Conservation (phyloP, 2,113 vertebrate species). For the Rostratula benghalensis region DNA sequence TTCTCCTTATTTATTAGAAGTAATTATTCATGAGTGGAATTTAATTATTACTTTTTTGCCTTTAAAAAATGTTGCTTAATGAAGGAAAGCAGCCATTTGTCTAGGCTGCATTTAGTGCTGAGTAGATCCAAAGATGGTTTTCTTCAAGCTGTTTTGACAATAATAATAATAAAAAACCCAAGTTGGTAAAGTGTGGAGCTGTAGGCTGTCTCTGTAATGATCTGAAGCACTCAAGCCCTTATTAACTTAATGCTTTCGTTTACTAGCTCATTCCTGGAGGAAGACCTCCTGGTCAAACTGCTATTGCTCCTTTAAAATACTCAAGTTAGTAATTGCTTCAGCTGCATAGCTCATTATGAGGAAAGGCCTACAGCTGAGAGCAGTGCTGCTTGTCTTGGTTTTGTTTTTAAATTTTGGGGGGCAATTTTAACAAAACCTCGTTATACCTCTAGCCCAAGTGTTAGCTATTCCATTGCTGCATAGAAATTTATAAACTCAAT, state of each 20-base stretch:
- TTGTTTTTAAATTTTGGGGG: neutral
- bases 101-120: neutral
- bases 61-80: neutral
- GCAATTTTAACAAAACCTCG: neutral
- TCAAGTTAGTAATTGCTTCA: conserved; percentile 48
- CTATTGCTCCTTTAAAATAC: conserved; percentile 26
- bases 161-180: neutral
- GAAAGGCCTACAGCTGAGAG: conserved; percentile 20
- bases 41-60: conserved; percentile 32
- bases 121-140: neutral
- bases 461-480: neutral
- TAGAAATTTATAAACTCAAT: neutral
- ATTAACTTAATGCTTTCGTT: conserved; percentile 69
- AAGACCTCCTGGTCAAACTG: conserved; percentile 47
- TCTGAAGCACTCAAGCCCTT: conserved; percentile 54
- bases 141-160: conserved; percentile 24
- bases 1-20: conserved; percentile 14
- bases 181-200: conserved; percentile 29
- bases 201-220: conserved; percentile 55
- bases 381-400: neutral
- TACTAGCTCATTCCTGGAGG: conserved; percentile 53
- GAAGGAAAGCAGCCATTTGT: conserved; percentile 24
- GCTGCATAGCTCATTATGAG: conserved; percentile 16
- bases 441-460: neutral
- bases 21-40: conserved; percentile 25